Conservation (phyloP, 2,888 invertebrate genomes). For the Lacanobia wlatinum region DNA sequence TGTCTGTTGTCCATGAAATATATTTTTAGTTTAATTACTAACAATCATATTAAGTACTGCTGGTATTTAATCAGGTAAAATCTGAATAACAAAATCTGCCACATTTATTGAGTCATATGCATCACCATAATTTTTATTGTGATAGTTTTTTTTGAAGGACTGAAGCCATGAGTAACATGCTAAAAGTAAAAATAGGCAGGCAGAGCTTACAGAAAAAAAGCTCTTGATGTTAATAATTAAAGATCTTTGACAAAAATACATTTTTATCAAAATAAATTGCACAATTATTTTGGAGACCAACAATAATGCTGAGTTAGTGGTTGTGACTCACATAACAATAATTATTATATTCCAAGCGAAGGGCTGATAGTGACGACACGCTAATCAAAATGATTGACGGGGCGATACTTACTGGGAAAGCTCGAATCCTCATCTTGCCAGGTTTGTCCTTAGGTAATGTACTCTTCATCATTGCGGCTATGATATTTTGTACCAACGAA, state of each 20-base stretch:
- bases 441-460: conserved; percentile 96
- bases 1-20: not conserved
- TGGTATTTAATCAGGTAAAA: not conserved
- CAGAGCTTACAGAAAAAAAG: not conserved
- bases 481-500: conserved; percentile 78
- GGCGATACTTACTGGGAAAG: conserved; percentile 97
- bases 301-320: conserved; percentile 1
- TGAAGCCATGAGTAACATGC: conserved; percentile 1
- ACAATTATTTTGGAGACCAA: conserved; percentile 11
- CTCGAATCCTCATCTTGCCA: conserved; percentile 98
- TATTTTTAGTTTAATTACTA: not conserved
- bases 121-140: conserved; percentile 8
- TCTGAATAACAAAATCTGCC: not conserved
- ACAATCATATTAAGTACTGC: not conserved
- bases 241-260: conserved; percentile 17
- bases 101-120: conserved; percentile 14
- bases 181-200: not conserved
- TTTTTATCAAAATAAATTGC: conserved; percentile 16
- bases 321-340: conserved; percentile 15
- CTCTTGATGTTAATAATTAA: not conserved
- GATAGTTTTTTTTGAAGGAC: not conserved
- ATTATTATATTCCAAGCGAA: conserved; percentile 5
- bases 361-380: conserved; percentile 8
- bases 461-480: conserved; percentile 92
- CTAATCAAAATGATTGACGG: conserved; percentile 30